Evolutionary conservation across 2,113 vertebrate species (phyloP).

Genomic region (Machaerirhynchus nigripectus): DNA sequence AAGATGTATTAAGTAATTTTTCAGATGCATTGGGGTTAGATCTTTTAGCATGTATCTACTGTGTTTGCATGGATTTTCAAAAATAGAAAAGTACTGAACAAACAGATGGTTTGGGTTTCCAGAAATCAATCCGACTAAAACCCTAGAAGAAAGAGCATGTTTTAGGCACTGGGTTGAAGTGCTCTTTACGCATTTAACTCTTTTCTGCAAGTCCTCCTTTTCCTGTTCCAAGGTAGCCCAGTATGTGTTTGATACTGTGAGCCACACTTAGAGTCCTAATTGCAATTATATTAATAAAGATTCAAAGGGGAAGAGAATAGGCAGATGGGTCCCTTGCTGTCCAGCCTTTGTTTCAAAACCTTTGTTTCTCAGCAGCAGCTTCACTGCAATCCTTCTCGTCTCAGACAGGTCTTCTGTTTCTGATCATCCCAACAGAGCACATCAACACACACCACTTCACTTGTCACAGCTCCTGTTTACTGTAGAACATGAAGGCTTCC

Average conservation of each 20-base stretch:
- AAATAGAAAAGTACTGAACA: fast-evolving
- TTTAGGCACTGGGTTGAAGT: not conserved
- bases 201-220: not conserved
- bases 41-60: not conserved
- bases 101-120: not conserved
- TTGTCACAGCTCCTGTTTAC: not conserved
- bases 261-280: not conserved
- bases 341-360: too few species aligned
- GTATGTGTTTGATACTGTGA: not conserved
- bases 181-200: not conserved
- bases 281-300: not conserved
- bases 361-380: not conserved
- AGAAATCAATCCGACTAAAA: not conserved
- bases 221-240: not conserved
- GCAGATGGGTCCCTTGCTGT: not conserved
- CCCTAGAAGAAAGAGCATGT: not conserved
- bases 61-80: not conserved
- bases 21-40: not conserved
- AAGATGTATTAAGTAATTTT: not conserved
- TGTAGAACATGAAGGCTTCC: not conserved
- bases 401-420: not conserved
- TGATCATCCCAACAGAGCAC: not conserved
- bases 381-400: not conserved
- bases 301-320: not conserved
- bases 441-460: fast-evolving